Conservation (phyloP, 2,113 vertebrate genomes). For the Pelobates fuscus region DNA sequence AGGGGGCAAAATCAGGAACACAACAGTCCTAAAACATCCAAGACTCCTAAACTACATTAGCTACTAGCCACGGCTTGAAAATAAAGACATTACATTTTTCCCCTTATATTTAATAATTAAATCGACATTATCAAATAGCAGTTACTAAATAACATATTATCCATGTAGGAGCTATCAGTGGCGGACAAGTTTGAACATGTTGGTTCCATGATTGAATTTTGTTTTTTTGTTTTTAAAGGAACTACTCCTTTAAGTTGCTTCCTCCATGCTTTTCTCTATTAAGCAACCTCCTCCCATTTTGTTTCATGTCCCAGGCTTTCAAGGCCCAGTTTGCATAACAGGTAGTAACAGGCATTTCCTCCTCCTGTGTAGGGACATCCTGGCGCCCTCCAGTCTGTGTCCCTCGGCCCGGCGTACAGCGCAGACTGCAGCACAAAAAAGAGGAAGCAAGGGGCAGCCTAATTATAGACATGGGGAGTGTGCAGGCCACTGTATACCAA, state of each 20-base stretch:
- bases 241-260: slow-evolving; percentile 45
- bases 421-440: slow-evolving; percentile 70
- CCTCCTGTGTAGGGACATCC: slow-evolving; percentile 98
- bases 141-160: too few species aligned
- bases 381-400: slow-evolving; percentile 97
- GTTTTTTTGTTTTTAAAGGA: neutral
- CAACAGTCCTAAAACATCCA: too few species aligned
- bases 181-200: too few species aligned
- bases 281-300: slow-evolving; percentile 36
- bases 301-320: slow-evolving; percentile 65
- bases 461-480: slow-evolving; percentile 37
- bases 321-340: slow-evolving; percentile 92
- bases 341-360: slow-evolving; percentile 99
- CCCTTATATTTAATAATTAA: too few species aligned
- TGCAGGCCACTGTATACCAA: slow-evolving; percentile 25
- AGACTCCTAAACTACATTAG: too few species aligned
- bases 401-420: slow-evolving; percentile 79
- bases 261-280: slow-evolving; percentile 39
- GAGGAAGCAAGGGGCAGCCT: slow-evolving; percentile 22
- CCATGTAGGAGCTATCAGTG: too few species aligned
- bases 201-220: neutral
- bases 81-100: too few species aligned
- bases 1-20: too few species aligned
- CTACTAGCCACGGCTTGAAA: too few species aligned
- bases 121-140: too few species aligned